These are phyloP conservation scores for Cacoxenus indagator DNA, from an alignment of 2,888 invertebrate genomes.

Conservation along the genomic window DNA sequence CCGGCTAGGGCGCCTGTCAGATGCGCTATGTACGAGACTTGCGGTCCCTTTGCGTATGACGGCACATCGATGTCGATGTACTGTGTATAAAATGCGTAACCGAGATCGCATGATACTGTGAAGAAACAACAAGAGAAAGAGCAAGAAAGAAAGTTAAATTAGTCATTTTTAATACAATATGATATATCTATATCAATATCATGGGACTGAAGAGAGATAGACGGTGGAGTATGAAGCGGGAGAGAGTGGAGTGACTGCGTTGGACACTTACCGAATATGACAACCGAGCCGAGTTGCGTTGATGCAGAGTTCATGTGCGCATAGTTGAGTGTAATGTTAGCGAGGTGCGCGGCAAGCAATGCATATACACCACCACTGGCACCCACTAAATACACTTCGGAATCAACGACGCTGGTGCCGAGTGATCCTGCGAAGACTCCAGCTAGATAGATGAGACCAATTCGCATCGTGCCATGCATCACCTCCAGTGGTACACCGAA, in stretches of 20 bases:
- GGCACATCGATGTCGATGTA: constrained; percentile 71
- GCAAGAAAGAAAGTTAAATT: constrained; percentile 7
- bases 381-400: constrained; percentile 94
- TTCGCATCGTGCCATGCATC: constrained; percentile 93
- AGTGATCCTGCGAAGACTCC: constrained; percentile 90
- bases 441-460: constrained; percentile 90
- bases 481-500: constrained; percentile 96
- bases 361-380: constrained; percentile 99
- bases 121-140: constrained; percentile 51
- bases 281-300: constrained; percentile 88
- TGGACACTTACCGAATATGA: constrained; percentile 83
- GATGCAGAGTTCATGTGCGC: constrained; percentile 96
- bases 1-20: constrained; percentile 95
- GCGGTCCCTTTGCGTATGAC: constrained; percentile 72
- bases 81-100: constrained; percentile 94
- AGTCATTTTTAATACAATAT: background rate
- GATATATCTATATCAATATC: background rate
- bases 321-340: constrained; percentile 95
- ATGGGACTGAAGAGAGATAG: background rate
- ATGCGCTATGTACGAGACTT: constrained; percentile 96
- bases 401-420: constrained; percentile 92
- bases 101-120: constrained; percentile 91
- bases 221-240: background rate
- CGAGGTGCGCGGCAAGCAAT: constrained; percentile 93
- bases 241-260: background rate